Percentiles rank a stretch among this genome's conserved stretches.
phyloP scores from a whole-genome alignment of 2,888 invertebrate species.

The Latrodectus hesperus region DNA sequence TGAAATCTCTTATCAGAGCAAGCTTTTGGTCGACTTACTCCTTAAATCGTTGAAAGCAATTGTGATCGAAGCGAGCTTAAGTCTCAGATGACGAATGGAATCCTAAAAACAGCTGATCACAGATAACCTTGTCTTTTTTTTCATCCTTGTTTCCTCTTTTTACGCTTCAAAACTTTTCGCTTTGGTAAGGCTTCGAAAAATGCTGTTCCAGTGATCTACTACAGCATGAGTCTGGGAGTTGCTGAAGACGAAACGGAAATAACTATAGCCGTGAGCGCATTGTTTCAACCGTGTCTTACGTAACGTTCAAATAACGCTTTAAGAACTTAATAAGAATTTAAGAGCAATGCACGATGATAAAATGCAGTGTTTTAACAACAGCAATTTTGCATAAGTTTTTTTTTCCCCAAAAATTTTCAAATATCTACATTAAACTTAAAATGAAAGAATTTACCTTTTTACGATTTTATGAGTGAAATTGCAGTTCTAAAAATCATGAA shows the following conservation, averaged over 20 bases:
- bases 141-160: constrained; percentile 8
- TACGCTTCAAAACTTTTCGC: constrained; percentile 12
- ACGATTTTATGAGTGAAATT: too few relatives aligned
- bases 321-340: background rate
- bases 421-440: too few relatives aligned
- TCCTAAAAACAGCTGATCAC: constrained; percentile 3
- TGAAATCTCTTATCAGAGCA: background rate
- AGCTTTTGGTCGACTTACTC: constrained; percentile 5
- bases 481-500: too few relatives aligned
- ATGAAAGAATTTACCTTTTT: too few relatives aligned
- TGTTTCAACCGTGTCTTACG: constrained; percentile 48
- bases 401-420: too few relatives aligned
- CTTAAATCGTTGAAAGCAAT: constrained; percentile 13
- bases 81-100: constrained; percentile 9
- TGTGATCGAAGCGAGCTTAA: constrained; percentile 19
- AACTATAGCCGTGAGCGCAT: constrained; percentile 19
- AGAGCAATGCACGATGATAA: background rate
- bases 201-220: constrained; percentile 59
- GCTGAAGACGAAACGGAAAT: constrained; percentile 46
- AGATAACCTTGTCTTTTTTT: constrained; percentile 1
- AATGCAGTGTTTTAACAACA: background rate
- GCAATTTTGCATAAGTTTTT: background rate
- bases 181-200: constrained; percentile 24
- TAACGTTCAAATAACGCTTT: constrained; percentile 41
- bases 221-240: background rate